Evolutionary conservation across 2,888 invertebrate species (phyloP), one percentile per base, ranked within the genome.

Genomic region (Sphinx pinastri): DNA sequence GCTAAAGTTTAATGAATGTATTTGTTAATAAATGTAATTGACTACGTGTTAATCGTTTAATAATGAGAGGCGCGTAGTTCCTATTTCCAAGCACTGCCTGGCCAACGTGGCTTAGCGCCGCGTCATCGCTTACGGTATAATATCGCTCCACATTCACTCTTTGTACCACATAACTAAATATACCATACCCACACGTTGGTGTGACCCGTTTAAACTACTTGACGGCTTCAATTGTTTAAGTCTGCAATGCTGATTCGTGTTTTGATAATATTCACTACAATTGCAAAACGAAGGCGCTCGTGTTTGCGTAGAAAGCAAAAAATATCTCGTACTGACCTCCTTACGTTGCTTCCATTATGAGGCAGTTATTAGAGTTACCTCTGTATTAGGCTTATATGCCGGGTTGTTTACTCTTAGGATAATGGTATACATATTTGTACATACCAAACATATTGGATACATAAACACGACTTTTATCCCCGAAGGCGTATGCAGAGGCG

Each of bases 211-310:
- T 84, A 80, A 80, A 47, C 77, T 75, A 77, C 75, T 77, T 77
- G 77, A 75, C 78, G 77, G 72, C 71, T 76, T 81, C 83, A 86
- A 87, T 87, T 88, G 85, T 85, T 88, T 86, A 79, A 82, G 79
- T 78, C 80, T 80, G 79, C 76, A 79, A 74, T 72, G 77, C 74
- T 82, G 77, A 77, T 73, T 77, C 73, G 74, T 90, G 88, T 91
- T 90, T 88, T 88, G 86, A 84, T 84, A 90, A 89, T 89, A 89
- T 83, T 84, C 75, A 77, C 79, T 67, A 77, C 71, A 74, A 72
- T 70, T 72, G 77, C 75, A 74, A 68, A 73, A 73, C 72, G 68
- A 67, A 49, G 68, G 31, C 66, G 60, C 59, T 68, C 68, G 67
- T 71, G 71, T 70, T 70, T 54, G 59, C 68, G 60, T 57, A 68